A percentile compares a stretch with the other conserved stretches of the same genome.
Evolutionary conservation across 2,888 invertebrate species (phyloP).

Genomic region (Melangyna quadrimaculata): DNA sequence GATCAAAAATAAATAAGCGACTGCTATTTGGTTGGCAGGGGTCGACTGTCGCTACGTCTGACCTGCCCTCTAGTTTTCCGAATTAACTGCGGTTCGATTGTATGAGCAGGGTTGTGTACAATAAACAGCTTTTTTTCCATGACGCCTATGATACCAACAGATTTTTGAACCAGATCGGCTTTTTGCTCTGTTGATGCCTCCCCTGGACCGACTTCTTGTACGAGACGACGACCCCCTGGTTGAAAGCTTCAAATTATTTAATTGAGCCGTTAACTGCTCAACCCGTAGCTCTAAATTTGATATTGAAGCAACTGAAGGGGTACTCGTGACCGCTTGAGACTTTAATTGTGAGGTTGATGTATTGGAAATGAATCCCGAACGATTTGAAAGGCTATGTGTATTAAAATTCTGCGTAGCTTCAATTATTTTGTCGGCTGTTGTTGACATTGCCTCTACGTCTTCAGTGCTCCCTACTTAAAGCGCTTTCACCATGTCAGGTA

Average conservation of each 20-base stretch:
- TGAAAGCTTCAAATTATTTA: background rate
- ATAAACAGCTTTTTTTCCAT: conserved; percentile 42
- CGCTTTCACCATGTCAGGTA: conserved; percentile 38
- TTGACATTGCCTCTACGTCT: background rate
- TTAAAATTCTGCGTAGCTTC: conserved; percentile 15
- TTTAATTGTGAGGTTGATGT: too few relatives aligned
- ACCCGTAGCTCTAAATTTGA: background rate
- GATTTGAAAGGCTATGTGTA: background rate
- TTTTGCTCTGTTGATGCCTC: background rate
- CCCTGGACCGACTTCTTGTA: background rate
- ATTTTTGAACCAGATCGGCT: background rate
- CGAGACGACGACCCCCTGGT: background rate
- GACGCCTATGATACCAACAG: conserved; percentile 61
- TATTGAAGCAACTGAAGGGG: background rate
- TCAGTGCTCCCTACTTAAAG: conserved; percentile 21
- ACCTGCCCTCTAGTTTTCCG: conserved; percentile 28
- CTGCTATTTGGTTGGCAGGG: background rate
- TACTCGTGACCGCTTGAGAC: too few relatives aligned
- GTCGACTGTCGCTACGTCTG: conserved; percentile 17
- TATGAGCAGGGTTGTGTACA: conserved; percentile 47
- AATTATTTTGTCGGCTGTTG: conserved; percentile 26
- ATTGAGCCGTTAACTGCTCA: background rate
- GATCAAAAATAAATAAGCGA: conserved; percentile 40
- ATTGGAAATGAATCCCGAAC: background rate
- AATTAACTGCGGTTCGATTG: conserved; percentile 5